phyloP scores from a whole-genome alignment of 2,113 vertebrate genomes.

The Menidia beryllina region DNA sequence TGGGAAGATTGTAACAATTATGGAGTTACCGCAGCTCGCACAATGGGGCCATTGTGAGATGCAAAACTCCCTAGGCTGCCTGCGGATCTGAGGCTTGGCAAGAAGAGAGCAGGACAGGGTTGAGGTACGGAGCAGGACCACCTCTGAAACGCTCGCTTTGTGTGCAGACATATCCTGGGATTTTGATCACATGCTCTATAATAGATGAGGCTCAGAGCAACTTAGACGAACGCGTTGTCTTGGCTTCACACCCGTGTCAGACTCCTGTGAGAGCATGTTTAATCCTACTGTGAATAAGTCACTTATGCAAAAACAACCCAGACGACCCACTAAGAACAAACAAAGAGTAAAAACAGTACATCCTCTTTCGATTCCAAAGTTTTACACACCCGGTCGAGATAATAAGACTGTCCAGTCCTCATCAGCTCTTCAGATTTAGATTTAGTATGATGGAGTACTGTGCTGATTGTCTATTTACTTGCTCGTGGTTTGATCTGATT shows the following conservation, averaged over 20 bases:
- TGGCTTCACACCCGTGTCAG: conserved; percentile 23
- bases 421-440: neutral
- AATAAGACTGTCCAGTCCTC: neutral
- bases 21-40: conserved; percentile 63
- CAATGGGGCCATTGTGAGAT: conserved; percentile 69
- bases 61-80: conserved; percentile 50
- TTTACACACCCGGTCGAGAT: neutral
- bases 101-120: conserved; percentile 49
- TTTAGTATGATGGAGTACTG: neutral
- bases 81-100: conserved; percentile 68
- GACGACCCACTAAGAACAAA: too few species aligned
- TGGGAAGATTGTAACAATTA: conserved; percentile 74
- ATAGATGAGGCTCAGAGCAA: conserved; percentile 56
- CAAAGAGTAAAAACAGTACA: neutral
- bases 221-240: conserved; percentile 48
- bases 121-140: conserved; percentile 62
- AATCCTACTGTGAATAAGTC: conserved; percentile 12
- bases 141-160: conserved; percentile 73
- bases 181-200: conserved; percentile 67
- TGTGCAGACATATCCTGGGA: conserved; percentile 69
- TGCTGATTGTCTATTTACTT: neutral
- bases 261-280: conserved; percentile 41
- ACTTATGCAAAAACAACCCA: neutral
- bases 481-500: too few species aligned
- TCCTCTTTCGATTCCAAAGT: neutral